Base-by-base conservation (phyloP, 2,888 invertebrate species). In the Diplazon laetatorius region DNA sequence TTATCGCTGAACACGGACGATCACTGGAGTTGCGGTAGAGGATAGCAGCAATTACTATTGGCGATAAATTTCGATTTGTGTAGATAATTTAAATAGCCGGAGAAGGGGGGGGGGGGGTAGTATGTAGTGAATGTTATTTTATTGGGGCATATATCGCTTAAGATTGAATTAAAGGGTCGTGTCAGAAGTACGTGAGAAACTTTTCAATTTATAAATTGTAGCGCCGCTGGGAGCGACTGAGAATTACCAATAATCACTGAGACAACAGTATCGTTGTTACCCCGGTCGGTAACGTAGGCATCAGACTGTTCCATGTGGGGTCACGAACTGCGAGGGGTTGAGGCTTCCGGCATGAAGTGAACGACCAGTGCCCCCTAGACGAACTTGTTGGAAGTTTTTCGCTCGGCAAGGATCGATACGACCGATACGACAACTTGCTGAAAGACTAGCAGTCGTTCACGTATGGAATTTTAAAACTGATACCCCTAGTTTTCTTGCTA, bases 81-180 rank as follows among this genome's bases (percentile, higher is more conserved):
- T 62, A 66, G 65, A 76, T 75, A 79, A 76, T 81, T 68, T 52
- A 57, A 73, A 71, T 66, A 37, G 70, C 14, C 14, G 39, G 25
- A 63, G 59, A 79, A 79, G 73, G 48, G 65, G 57, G 77, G 52
- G 66, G 22, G 76, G 68, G 14, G 48, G 39, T 18, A 44, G n/a
- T n/a, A n/a, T n/a, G 8, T 50, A 48, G 39, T 63, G 72, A 68
- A 68, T 57, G 62, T 80, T 83, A 82, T 80, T 85, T 85, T 84
- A 84, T 82, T 79, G 70, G 73, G 57, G 68, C 81, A 86, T 88
- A 87, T 87, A 88, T 88, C 87, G 86, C 82, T 88, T 86, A 85
- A 70, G 74, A 78, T 79, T 59, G 81, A 72, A 82, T 73, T 82
- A 80, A 83, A 77, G 77, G 62, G 65, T 69, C 77, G 66, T 70